These are phyloP conservation scores for Caenorhabditis brenneri DNA, from an alignment of 1,140 invertebrate genomes.

Conservation along the genomic window DNA sequence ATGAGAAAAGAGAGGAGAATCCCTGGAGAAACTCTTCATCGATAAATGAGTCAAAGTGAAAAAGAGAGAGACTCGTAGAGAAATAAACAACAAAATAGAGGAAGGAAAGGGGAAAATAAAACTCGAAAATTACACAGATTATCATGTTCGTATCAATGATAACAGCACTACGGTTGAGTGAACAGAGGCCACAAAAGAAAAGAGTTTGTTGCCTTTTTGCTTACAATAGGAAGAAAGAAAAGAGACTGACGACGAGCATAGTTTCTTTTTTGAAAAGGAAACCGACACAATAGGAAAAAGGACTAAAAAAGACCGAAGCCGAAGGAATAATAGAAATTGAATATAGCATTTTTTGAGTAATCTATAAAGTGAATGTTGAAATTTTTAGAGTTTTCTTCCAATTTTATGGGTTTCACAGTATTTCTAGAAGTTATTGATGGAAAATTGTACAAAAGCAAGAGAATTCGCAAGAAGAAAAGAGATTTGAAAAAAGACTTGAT, in stretches of 20 bases:
- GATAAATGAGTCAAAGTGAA: not conserved
- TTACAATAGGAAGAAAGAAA: not conserved
- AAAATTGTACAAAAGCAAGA: too few relatives aligned
- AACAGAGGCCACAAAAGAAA: not conserved
- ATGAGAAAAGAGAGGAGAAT: not conserved
- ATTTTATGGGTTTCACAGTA: too few relatives aligned
- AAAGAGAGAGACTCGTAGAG: not conserved
- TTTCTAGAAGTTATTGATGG: too few relatives aligned
- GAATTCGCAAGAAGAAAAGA: not conserved
- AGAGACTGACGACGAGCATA: too few relatives aligned
- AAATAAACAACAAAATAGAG: not conserved
- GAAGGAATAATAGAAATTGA: not conserved
- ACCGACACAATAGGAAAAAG: slow-evolving; percentile 16
- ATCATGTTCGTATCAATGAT: not conserved
- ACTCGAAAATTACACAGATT: slow-evolving; percentile 32
- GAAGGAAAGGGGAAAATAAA: not conserved
- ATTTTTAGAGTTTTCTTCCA: too few relatives aligned
- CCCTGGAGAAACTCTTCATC: slow-evolving; percentile 37
- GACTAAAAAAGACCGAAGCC: not conserved
- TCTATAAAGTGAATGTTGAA: too few relatives aligned
- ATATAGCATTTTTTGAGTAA: slow-evolving; percentile 21
- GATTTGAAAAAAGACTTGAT: not conserved
- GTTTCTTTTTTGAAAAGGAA: slow-evolving; percentile 12
- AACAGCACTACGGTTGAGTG: slow-evolving; percentile 20
- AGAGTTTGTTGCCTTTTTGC: not conserved